Evolutionary conservation across 2,797 vertebrate species (phyloP), one percentile per base, ranked within the genome.

Genomic region (Avahi laniger): DNA sequence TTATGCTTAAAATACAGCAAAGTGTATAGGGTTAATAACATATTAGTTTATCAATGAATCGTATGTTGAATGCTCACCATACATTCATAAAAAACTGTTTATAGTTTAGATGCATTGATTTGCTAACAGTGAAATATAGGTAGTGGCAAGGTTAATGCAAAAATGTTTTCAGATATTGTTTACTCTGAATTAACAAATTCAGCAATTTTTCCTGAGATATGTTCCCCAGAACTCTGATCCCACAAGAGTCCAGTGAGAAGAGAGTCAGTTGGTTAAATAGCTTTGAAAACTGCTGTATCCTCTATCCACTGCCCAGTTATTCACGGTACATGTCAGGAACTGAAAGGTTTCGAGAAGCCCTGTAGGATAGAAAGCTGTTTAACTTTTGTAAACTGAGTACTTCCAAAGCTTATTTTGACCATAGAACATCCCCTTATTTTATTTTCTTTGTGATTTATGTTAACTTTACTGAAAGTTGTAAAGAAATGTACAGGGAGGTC

Each of bases 161-260:
- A 94, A 93, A 67, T 96, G 57, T 94, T 97, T 95, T 78, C 89
- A 94, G 63, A 22, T 94, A 67, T 59, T 96, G 26, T 96, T 96
- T 87, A 59, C 54, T 89, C 59, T 78, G 35, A 93, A 93, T 96
- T 96, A 89, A 69, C 26, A 97, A 93, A 80, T 79, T 28, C 15
- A 82, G 69, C n/a, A 93, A 38, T 82, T 8, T 86, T 96, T 96
- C 33, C 73, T 79, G 50, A 89, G 61, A 54, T 91, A 13, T 33
- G 26, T 33, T 89, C 59, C 54, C 89, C 57, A 81, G 86, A 93
- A 83, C 69, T 91, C 48, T 59, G 54, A 76, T 89, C 65, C 65
- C 41, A 67, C 38, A 80, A 89, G 63, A 35, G 38, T 91, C n/a
- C 41, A 13, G n/a, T 65, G 38, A 89, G 52, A 81, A 92, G 18